phyloP scores from a whole-genome alignment of 2,113 vertebrate genomes.

The Rhegmatorhina hoffmannsi region DNA sequence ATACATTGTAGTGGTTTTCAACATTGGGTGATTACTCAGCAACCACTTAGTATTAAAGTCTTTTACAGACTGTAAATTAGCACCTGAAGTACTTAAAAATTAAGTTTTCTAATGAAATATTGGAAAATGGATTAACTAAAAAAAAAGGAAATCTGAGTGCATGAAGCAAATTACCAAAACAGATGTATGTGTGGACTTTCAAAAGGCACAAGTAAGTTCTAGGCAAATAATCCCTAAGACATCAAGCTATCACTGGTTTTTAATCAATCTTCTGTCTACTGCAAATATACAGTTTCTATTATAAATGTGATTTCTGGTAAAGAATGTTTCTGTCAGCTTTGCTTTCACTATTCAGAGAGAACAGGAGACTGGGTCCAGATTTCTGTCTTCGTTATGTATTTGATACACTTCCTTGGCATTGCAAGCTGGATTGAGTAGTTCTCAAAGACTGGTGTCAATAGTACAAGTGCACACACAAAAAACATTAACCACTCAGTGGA shows the following conservation, averaged over 20 bases:
- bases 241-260: background rate
- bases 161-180: background rate
- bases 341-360: background rate
- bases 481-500: background rate
- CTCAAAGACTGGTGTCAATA: background rate
- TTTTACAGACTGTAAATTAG: background rate
- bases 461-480: too few species aligned
- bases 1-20: background rate
- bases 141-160: background rate
- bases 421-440: background rate
- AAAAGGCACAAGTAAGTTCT: background rate
- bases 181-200: background rate
- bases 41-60: background rate
- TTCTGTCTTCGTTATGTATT: background rate
- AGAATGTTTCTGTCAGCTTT: background rate
- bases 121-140: background rate
- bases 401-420: background rate
- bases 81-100: conserved; percentile 14
- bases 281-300: background rate
- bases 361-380: background rate
- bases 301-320: background rate
- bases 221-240: background rate
- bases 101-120: background rate
- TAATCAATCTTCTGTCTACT: background rate
- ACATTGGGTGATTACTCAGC: background rate